Percentiles rank a stretch among this genome's conserved stretches.
Evolutionary conservation across 2,113 vertebrate genomes (phyloP).

Genomic region (Illadopsis cleaveri): DNA sequence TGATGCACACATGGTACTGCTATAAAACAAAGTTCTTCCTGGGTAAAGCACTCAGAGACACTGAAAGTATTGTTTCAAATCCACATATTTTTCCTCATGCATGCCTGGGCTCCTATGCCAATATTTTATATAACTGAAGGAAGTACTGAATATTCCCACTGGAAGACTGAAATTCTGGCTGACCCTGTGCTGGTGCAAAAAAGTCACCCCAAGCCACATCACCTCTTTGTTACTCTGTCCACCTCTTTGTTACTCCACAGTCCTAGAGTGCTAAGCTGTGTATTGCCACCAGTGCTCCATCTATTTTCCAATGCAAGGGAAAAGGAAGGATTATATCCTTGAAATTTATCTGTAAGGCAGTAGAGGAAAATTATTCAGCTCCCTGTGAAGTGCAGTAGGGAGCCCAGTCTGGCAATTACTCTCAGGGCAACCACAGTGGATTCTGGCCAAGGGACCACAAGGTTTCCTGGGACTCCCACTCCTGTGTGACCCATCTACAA

Average conservation of each 20-base stretch:
- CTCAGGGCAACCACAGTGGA: neutral
- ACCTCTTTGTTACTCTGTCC: neutral
- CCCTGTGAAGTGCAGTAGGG: neutral
- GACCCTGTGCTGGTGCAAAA: conserved; percentile 21
- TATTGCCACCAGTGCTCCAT: neutral
- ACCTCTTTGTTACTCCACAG: neutral
- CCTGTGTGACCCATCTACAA: neutral
- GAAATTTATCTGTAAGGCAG: neutral
- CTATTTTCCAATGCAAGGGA: neutral
- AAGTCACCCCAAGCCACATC: conserved; percentile 29
- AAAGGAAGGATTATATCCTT: neutral
- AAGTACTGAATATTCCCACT: conserved; percentile 39
- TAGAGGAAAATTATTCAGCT: neutral
- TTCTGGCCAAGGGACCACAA: neutral
- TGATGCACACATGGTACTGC: conserved; percentile 62
- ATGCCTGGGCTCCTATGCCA: conserved; percentile 43
- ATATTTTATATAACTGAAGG: conserved; percentile 57
- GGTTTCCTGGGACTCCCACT: neutral
- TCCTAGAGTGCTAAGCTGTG: neutral
- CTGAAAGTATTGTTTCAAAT: conserved; percentile 60
- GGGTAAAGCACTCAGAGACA: conserved; percentile 55
- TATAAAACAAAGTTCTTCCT: conserved; percentile 65
- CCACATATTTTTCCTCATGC: conserved; percentile 54
- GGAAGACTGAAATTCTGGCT: conserved; percentile 16
- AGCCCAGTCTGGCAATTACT: neutral